phyloP scores from a whole-genome alignment of 2,888 invertebrate genomes.

The Agapostemon virescens region DNA sequence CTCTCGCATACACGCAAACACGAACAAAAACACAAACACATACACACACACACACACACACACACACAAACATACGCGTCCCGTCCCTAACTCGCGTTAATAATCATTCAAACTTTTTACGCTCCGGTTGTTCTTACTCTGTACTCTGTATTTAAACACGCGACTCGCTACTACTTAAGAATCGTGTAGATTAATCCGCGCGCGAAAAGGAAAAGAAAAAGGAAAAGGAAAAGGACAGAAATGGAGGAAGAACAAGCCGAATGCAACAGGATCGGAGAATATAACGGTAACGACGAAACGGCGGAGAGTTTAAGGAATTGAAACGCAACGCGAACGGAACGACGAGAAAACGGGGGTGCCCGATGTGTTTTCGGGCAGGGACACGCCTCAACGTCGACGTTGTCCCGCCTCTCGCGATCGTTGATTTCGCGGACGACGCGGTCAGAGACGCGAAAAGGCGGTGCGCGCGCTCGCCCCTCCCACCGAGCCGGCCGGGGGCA shows the following conservation, averaged over 20 bases:
- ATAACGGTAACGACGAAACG: not conserved
- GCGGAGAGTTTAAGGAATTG: not conserved
- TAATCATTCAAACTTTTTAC: conserved; percentile 63
- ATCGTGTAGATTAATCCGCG: conserved; percentile 48
- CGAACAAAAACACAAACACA: no score
- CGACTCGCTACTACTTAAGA: conserved; percentile 47
- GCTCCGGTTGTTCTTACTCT: conserved; percentile 62
- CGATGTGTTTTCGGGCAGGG: not conserved
- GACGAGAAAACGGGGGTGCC: not conserved
- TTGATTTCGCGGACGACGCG: not conserved
- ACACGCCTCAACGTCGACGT: not conserved
- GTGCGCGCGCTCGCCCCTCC: not conserved
- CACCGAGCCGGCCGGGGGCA: not conserved
- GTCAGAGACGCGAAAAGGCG: not conserved
- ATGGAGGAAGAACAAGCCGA: not conserved
- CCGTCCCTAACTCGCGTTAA: conserved; percentile 62
- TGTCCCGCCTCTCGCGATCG: not conserved
- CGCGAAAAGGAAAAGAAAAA: not conserved
- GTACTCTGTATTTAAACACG: conserved; percentile 55
- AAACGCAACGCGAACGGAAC: not conserved
- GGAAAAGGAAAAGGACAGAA: not conserved
- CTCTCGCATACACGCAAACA: no score
- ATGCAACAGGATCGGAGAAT: not conserved
- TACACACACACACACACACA: no score
- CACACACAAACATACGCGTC: conserved; percentile 49